phyloP scores from a whole-genome alignment of 2,797 vertebrate species.

The Avahi laniger region DNA sequence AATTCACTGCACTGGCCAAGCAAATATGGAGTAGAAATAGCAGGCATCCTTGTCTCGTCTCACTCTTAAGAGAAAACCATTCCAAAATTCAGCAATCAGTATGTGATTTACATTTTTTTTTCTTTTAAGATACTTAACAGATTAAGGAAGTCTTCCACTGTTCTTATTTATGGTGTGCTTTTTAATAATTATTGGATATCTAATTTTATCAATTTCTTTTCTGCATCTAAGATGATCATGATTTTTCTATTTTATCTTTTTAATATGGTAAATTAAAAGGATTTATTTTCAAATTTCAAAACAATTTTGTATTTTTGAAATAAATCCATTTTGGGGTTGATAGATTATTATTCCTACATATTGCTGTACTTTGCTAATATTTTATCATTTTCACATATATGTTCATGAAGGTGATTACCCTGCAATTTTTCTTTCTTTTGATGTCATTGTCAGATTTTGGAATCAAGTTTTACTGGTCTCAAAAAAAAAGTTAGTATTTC shows the following conservation, averaged over 20 bases:
- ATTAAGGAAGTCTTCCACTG: not conserved
- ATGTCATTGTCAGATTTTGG: not conserved
- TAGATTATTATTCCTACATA: not conserved
- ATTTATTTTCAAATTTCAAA: conserved; percentile 3
- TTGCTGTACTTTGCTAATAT: not conserved
- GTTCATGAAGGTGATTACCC: not conserved
- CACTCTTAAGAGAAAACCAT: not conserved
- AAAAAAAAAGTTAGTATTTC: not conserved
- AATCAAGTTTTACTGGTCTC: not conserved
- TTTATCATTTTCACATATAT: not conserved
- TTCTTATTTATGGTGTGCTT: not conserved
- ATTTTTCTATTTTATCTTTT: not conserved
- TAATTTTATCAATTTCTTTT: not conserved
- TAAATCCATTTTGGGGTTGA: not conserved
- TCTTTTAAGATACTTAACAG: not conserved
- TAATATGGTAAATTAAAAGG: not conserved
- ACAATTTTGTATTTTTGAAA: not conserved
- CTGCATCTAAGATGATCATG: not conserved
- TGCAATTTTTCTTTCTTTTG: not conserved
- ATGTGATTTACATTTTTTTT: not conserved
- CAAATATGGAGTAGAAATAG: not conserved
- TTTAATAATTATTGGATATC: not conserved
- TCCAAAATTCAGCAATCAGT: not conserved
- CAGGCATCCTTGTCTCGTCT: not conserved
- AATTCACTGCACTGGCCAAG: not conserved